These are phyloP conservation scores for Erinaceus europaeus DNA, from an alignment of 2,113 vertebrate species.

Conservation along the genomic window DNA sequence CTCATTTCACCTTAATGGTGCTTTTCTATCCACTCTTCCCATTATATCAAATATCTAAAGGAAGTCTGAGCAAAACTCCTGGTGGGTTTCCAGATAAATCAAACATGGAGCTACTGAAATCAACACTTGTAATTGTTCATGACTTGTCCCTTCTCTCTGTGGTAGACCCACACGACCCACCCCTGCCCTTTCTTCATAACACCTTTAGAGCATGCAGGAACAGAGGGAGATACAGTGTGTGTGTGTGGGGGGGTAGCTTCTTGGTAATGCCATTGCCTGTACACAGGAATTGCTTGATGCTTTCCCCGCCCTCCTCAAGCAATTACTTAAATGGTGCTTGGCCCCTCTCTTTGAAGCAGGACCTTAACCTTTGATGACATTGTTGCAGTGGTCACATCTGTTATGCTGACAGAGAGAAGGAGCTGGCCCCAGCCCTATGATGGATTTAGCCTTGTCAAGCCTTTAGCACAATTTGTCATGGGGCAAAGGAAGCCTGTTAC, in stretches of 20 bases:
- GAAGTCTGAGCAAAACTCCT: not conserved
- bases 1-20: not conserved
- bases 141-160: not conserved
- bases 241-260: not conserved
- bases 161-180: not conserved
- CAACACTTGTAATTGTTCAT: not conserved
- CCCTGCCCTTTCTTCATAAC: not conserved
- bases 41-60: not conserved
- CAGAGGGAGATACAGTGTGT: not conserved
- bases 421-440: constrained; percentile 1
- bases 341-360: constrained; percentile 58
- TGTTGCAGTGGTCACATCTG: constrained; percentile 50
- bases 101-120: not conserved
- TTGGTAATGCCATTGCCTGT: not conserved
- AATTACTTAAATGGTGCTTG: constrained; percentile 63
- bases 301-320: not conserved
- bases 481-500: constrained; percentile 1
- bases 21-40: not conserved
- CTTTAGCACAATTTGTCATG: constrained; percentile 42
- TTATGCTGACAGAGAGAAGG: constrained; percentile 57
- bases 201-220: constrained; percentile 10
- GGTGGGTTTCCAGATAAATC: constrained; percentile 17
- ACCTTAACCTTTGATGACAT: constrained; percentile 64
- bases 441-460: not conserved
- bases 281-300: constrained; percentile 28